phyloP scores from a whole-genome alignment of 2,113 vertebrate genomes.

The Notechis scutatus region DNA sequence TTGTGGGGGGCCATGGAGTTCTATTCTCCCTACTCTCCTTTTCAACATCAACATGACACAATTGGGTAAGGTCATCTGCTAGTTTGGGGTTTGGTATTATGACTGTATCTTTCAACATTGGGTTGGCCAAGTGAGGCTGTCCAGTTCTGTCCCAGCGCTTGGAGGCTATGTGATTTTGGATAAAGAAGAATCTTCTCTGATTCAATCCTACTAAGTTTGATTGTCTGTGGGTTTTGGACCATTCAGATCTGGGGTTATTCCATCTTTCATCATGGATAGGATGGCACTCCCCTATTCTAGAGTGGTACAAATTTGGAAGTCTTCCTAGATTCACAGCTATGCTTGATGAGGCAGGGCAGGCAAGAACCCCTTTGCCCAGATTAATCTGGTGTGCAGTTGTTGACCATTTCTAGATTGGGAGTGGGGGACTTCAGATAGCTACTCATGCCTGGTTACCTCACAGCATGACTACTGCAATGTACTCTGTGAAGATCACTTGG shows the following conservation, averaged over 20 bases:
- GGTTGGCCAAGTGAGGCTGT: neutral
- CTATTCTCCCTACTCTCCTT: neutral
- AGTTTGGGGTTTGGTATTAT: neutral
- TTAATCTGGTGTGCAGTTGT: neutral
- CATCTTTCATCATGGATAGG: neutral
- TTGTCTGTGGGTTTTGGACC: neutral
- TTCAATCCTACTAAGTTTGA: neutral
- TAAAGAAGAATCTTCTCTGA: neutral
- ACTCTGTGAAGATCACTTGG: neutral
- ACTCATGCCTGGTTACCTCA: neutral
- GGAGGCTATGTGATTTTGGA: neutral
- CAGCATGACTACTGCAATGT: neutral
- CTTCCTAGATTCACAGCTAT: neutral
- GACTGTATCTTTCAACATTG: neutral
- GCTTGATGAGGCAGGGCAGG: neutral
- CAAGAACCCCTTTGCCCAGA: neutral
- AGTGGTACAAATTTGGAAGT: neutral
- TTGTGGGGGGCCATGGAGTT: neutral
- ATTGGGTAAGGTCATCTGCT: neutral
- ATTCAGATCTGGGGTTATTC: neutral
- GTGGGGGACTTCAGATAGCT: neutral
- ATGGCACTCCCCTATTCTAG: neutral
- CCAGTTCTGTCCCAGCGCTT: neutral
- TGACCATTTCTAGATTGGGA: neutral
- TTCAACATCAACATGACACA: neutral